A percentile compares a stretch with the other conserved stretches of the same genome.
Evolutionary conservation across 1,140 invertebrate genomes (phyloP).

Genomic region (Aphidius ervi): DNA sequence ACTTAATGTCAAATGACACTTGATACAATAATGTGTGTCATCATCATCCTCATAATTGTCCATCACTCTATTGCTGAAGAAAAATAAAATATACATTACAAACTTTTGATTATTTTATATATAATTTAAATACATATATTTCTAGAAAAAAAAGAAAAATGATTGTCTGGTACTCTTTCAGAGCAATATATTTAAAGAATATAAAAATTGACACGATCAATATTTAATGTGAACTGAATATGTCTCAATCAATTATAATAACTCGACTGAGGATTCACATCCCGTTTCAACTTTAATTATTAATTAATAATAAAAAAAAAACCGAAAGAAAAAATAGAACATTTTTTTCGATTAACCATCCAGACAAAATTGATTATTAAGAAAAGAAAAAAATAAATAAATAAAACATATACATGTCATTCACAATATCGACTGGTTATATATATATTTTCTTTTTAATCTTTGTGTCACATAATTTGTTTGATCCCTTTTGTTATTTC

Average conservation of each 20-base stretch:
- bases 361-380: not conserved
- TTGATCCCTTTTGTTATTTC: no score
- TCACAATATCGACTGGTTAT: conserved; percentile 15
- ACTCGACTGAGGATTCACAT: not conserved
- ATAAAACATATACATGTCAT: not conserved
- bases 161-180: no score
- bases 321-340: no score
- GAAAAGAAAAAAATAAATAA: not conserved
- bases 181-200: no score
- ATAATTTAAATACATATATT: no score
- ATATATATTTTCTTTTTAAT: no score
- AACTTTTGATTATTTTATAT: no score
- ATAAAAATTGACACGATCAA: not conserved
- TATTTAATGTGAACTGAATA: conserved; percentile 4
- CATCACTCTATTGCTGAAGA: conserved; percentile 29
- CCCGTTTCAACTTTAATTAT: not conserved
- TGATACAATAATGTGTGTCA: conserved; percentile 80
- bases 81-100: no score
- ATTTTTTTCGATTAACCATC: not conserved
- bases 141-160: no score
- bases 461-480: no score
- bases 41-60: conserved; percentile 64
- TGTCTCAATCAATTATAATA: conserved; percentile 8
- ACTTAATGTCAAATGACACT: conserved; percentile 74
- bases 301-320: no score